Conservation (phyloP, 2,888 invertebrate species). For the Synanthedon formicaeformis region DNA sequence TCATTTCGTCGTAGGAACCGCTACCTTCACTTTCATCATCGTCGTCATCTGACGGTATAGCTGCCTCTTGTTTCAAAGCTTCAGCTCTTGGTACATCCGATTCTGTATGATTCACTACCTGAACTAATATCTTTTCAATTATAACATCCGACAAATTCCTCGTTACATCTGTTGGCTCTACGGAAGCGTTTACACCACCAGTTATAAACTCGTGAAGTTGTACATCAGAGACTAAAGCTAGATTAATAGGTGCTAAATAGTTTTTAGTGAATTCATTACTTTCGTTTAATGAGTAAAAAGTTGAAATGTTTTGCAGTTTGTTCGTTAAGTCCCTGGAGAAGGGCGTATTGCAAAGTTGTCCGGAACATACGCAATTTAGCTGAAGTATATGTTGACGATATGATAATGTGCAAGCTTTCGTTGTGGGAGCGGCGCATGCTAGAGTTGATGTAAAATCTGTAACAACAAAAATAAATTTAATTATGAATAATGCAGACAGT, state of each 20-base stretch:
- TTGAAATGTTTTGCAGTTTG: constrained; percentile 37
- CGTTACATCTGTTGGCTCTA: constrained; percentile 12
- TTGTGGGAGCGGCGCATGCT: constrained; percentile 27
- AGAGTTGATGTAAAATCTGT: constrained; percentile 44
- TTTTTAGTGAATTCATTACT: constrained; percentile 31
- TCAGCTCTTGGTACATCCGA: constrained; percentile 34
- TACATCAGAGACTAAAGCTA: constrained; percentile 14
- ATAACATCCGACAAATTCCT: constrained; percentile 1
- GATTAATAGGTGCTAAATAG: not conserved
- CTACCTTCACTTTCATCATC: constrained; percentile 59
- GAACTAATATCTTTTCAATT: too few species aligned
- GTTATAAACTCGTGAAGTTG: constrained; percentile 33
- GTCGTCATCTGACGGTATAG: constrained; percentile 54
- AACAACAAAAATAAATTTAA: not conserved
- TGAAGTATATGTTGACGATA: constrained; percentile 23
- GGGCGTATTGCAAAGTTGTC: constrained; percentile 44
- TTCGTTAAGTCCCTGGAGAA: constrained; percentile 30
- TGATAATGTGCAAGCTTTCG: constrained; percentile 31
- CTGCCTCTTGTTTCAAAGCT: constrained; percentile 44
- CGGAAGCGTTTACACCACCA: constrained; percentile 9
- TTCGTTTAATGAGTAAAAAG: constrained; percentile 15
- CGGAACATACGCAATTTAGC: constrained; percentile 42
- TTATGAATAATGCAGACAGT: too few species aligned
- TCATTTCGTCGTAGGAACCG: constrained; percentile 41
- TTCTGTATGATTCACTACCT: constrained; percentile 8